Conservation (phyloP, 1,140 invertebrate species). For the Fopius arisanus region DNA sequence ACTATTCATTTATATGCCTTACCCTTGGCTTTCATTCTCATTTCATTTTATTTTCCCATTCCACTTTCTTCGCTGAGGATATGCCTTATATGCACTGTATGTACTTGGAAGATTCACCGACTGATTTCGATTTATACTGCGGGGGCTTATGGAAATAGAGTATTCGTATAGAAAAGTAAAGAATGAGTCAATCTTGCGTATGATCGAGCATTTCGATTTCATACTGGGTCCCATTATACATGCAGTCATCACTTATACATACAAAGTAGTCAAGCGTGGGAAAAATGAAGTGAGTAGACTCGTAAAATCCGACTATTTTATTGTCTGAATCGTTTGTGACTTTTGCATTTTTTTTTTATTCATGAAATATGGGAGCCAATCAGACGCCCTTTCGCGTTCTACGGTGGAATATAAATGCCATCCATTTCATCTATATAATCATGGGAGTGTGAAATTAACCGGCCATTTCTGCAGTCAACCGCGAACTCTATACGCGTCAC, state of each 20-base stretch:
- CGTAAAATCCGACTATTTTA: background rate
- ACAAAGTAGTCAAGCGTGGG: conserved; percentile 9
- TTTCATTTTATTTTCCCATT: background rate
- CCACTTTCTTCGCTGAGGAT: background rate
- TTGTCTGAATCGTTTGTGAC: background rate
- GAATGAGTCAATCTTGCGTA: conserved; percentile 56
- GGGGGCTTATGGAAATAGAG: conserved; percentile 43
- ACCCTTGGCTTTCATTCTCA: background rate
- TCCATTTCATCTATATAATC: conserved; percentile 59
- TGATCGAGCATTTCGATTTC: conserved; percentile 57
- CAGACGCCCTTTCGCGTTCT: conserved; percentile 41
- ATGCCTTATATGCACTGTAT: background rate
- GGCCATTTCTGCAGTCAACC: conserved; percentile 56
- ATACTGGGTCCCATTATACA: conserved; percentile 38
- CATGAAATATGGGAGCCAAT: conserved; percentile 51
- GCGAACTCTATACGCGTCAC: conserved; percentile 45
- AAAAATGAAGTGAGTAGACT: conserved; percentile 15
- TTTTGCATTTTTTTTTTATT: background rate
- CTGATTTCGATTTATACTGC: background rate
- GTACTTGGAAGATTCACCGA: background rate
- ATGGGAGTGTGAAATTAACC: conserved; percentile 63
- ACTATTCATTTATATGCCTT: background rate
- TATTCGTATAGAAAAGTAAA: conserved; percentile 41
- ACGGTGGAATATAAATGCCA: conserved; percentile 55
- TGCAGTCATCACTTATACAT: conserved; percentile 17